Base-by-base conservation (phyloP, 2,113 vertebrate species). In the Hydrochoerus hydrochaeris region DNA sequence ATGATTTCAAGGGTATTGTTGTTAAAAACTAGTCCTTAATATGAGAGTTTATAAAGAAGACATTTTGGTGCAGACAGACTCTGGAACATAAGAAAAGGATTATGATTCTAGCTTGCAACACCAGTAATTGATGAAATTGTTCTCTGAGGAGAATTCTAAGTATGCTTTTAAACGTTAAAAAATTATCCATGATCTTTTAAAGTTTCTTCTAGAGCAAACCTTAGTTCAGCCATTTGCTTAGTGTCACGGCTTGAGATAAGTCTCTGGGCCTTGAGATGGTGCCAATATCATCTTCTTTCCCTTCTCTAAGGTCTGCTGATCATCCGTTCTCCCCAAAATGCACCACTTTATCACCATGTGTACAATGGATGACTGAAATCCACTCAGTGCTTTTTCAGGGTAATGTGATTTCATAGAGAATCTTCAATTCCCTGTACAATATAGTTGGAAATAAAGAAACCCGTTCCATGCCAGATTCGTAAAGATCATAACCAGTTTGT, bases 131-230 rank as follows among this genome's bases (percentile, higher is more conserved):
- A 92, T 80, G 32, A 58, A 96, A 94, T 44, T 84, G 67, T 60
- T 96, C 93, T 95, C 94, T 83, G 73, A 46, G 35, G 80, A 91
- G 30, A 95, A 80, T 16, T 96, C 32, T 52, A 62, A 44, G n/a
- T 89, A 63, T 57, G 65, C n/a, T 94, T 85, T 95, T 63, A 97
- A 97, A 96, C 13, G 60, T 88, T 90, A 73, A 86, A 86, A 93
- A 88, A 49, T 69, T 57, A 84, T 92, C 32, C 38, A 62, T 4
- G 1, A 54, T 91, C 44, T 83, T 83, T 89, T 86, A 91, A 90
- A 80, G 41, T 80, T 84, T 92, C 41, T 95, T 94, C 83, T 86
- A 84, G 73, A 93, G 41, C 82, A 88, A 96, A 73, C 46, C 26
- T 57, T 54, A 49, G 20, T 52, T 69, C 80, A 94, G 78, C n/a